A percentile compares a stretch with the other conserved stretches of the same genome.
Evolutionary conservation across 2,888 invertebrate genomes (phyloP).

Genomic region (Platypus cylindrus): DNA sequence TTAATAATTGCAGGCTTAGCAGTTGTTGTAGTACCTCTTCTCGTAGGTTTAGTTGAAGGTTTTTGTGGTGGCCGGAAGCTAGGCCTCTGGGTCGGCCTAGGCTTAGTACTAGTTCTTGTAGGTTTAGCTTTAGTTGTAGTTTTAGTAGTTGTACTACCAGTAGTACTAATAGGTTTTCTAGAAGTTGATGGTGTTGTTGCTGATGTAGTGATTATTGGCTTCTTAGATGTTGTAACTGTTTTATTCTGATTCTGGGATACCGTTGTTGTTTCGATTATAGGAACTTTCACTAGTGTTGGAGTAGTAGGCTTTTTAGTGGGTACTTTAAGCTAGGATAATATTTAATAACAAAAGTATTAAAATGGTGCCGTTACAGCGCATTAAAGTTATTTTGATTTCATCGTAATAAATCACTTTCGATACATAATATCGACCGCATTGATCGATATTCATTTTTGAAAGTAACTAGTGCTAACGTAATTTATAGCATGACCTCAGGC

Average conservation of each 20-base stretch:
- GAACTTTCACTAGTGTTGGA: too few relatives aligned
- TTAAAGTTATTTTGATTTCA: too few relatives aligned
- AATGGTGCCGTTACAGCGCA: too few relatives aligned
- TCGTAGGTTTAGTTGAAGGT: conserved; percentile 15
- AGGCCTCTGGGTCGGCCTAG: conserved; percentile 1
- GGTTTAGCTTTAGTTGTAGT: conserved; percentile 7
- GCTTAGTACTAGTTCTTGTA: conserved; percentile 9
- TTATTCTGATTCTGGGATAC: conserved; percentile 6
- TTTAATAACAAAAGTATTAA: too few relatives aligned
- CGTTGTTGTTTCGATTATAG: too few relatives aligned
- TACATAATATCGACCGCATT: too few relatives aligned
- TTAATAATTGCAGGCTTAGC: conserved; percentile 10
- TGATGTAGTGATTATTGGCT: conserved; percentile 5
- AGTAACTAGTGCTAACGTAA: too few relatives aligned
- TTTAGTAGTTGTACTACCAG: conserved; percentile 14
- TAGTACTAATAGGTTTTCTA: conserved; percentile 17
- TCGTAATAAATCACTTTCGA: too few relatives aligned
- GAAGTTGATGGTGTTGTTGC: conserved; percentile 9
- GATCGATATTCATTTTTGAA: too few relatives aligned
- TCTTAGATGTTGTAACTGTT: conserved; percentile 5
- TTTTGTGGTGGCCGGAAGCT: conserved; percentile 34
- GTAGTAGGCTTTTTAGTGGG: too few relatives aligned
- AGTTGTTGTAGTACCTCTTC: conserved; percentile 16
- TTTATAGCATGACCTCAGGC: too few relatives aligned
- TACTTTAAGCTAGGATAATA: too few relatives aligned